These are phyloP conservation scores for Conops quadrifasciatus DNA, from an alignment of 2,888 invertebrate genomes.

Conservation along the genomic window DNA sequence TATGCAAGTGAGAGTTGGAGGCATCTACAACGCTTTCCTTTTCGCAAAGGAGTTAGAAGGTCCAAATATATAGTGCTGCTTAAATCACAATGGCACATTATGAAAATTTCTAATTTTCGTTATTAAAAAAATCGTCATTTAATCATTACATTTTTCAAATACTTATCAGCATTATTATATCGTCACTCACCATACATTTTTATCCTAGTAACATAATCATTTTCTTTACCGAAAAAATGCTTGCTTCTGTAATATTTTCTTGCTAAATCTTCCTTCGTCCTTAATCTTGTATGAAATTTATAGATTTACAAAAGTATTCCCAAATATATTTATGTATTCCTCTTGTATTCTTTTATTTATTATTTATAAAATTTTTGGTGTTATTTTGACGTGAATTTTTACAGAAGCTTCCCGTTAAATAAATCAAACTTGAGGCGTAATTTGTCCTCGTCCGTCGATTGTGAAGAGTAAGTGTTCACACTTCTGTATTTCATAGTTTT, in stretches of 20 bases:
- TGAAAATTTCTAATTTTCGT: too few relatives aligned
- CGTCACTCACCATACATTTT: too few relatives aligned
- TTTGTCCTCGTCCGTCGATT: constrained; percentile 59
- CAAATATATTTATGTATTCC: background rate
- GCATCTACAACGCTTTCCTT: background rate
- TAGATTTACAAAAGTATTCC: background rate
- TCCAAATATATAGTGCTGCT: too few relatives aligned
- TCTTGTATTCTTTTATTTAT: constrained; percentile 5
- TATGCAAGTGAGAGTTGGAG: too few relatives aligned
- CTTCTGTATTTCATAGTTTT: background rate
- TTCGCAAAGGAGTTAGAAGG: background rate
- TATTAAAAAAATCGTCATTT: too few relatives aligned
- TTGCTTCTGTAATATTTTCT: too few relatives aligned
- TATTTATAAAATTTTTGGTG: constrained; percentile 40
- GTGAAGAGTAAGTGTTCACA: constrained; percentile 60
- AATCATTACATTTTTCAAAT: too few relatives aligned
- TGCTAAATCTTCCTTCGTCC: background rate
- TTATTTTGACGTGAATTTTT: constrained; percentile 47
- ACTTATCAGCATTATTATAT: too few relatives aligned
- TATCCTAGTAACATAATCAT: background rate
- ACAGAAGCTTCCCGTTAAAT: constrained; percentile 61
- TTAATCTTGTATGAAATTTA: background rate
- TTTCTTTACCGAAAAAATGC: background rate
- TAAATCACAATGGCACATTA: too few relatives aligned
- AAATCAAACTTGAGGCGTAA: constrained; percentile 61